Evolutionary conservation across 2,113 vertebrate species (phyloP).

Genomic region (Bucco capensis): DNA sequence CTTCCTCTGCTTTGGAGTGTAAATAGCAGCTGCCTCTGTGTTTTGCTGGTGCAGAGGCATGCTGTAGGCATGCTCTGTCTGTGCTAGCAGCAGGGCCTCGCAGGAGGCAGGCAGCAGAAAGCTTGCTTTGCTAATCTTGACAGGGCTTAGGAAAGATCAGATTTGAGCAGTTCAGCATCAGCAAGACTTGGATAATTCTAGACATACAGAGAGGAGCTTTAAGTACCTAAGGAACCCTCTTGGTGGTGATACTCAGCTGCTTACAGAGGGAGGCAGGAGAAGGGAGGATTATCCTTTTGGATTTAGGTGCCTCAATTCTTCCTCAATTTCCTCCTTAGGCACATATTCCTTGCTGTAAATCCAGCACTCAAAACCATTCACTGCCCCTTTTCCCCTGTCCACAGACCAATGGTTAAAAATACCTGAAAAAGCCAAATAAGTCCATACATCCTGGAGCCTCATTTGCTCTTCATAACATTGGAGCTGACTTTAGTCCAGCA

Average conservation of each 20-base stretch:
- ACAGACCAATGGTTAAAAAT: not conserved
- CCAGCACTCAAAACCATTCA: not conserved
- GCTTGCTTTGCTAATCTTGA: not conserved
- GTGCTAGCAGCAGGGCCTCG: constrained; percentile 2
- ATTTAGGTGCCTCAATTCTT: constrained; percentile 27
- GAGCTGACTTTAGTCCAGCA: not conserved
- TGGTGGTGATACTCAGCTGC: constrained; percentile 30
- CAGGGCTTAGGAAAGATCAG: constrained; percentile 41
- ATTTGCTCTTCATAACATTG: not conserved
- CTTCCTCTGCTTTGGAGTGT: constrained; percentile 32
- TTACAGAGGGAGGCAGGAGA: not conserved
- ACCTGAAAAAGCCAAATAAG: not conserved
- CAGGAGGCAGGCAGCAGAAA: constrained; percentile 18
- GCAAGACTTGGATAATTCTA: constrained; percentile 20
- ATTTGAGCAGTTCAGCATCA: constrained; percentile 35
- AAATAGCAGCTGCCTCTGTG: constrained; percentile 11
- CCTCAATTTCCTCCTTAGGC: not conserved
- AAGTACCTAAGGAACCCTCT: constrained; percentile 35
- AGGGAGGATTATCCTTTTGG: constrained; percentile 33
- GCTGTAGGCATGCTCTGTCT: constrained; percentile 18
- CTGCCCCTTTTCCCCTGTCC: not conserved
- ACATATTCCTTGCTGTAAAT: not conserved
- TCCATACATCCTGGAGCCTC: not conserved
- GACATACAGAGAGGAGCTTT: not conserved
- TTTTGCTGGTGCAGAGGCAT: not conserved